phyloP scores from a whole-genome alignment of 2,113 vertebrate genomes.

The Onychorhynchus coronatus region DNA sequence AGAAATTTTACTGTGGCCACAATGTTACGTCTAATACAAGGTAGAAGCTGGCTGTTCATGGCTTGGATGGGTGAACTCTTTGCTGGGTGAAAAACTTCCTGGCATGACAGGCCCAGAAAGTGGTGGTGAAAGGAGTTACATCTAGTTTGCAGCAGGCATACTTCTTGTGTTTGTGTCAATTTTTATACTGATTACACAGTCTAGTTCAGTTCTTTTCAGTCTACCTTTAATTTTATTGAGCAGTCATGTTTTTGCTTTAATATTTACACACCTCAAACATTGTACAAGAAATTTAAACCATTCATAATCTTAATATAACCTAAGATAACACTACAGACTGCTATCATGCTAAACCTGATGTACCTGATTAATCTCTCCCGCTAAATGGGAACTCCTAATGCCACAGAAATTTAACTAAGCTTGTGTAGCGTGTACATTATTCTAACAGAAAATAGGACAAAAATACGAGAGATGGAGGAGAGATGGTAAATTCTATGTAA shows the following conservation, averaged over 20 bases:
- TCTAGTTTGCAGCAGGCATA: background rate
- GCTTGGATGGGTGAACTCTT: background rate
- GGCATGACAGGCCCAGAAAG: background rate
- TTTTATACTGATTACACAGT: background rate
- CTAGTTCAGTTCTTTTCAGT: background rate
- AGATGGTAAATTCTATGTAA: background rate
- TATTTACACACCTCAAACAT: background rate
- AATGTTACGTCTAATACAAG: fast-evolving
- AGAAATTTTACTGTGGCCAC: background rate
- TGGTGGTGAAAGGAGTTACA: background rate
- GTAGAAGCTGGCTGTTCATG: background rate
- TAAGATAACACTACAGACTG: background rate
- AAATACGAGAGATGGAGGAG: background rate
- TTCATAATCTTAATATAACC: background rate
- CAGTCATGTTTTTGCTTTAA: background rate
- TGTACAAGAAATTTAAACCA: background rate
- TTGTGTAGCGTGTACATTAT: background rate
- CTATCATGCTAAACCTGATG: background rate
- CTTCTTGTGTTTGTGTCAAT: background rate
- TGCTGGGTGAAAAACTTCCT: background rate
- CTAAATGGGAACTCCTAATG: background rate
- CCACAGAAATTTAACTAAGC: background rate
- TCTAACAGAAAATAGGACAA: background rate
- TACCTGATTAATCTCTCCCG: background rate
- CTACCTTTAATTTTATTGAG: background rate